These are phyloP conservation scores for Chesias legatella DNA, from an alignment of 2,888 invertebrate species.

Conservation along the genomic window DNA sequence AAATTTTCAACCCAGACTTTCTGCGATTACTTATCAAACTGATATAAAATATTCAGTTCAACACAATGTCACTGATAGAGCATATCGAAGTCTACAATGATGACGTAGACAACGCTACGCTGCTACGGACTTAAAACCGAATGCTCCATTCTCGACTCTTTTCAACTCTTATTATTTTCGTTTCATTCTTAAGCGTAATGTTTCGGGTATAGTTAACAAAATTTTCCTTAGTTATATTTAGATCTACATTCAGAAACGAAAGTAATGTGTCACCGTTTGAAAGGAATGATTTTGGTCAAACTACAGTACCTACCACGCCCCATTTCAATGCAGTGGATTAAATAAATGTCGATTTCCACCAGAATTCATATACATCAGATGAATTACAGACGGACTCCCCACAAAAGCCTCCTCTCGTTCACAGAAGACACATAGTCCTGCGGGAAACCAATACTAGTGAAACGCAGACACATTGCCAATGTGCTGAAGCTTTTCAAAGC, in stretches of 20 bases:
- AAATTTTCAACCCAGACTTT: too few relatives aligned
- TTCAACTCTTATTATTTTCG: slow-evolving; percentile 19
- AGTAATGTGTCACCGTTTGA: too few relatives aligned
- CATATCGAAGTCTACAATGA: slow-evolving; percentile 28
- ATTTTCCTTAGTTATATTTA: too few relatives aligned
- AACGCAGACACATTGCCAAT: slow-evolving; percentile 3
- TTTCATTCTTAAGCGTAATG: too few relatives aligned
- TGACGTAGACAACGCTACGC: slow-evolving; percentile 31
- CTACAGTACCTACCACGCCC: too few relatives aligned
- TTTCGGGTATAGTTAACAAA: too few relatives aligned
- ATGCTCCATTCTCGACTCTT: slow-evolving; percentile 34
- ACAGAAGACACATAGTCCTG: slow-evolving; percentile 1
- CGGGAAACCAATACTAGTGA: not conserved
- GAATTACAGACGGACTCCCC: not conserved
- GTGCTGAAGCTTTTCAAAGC: not conserved
- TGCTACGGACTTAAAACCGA: slow-evolving; percentile 31
- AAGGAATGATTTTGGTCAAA: too few relatives aligned
- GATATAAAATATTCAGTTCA: too few relatives aligned
- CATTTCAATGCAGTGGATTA: too few relatives aligned
- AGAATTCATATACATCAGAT: not conserved
- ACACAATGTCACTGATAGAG: slow-evolving; percentile 29
- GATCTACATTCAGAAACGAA: too few relatives aligned
- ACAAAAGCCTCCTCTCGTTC: not conserved
- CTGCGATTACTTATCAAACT: too few relatives aligned
- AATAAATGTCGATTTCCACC: not conserved